Evolutionary conservation across 2,797 vertebrate genomes (phyloP).

Genomic region (Phylloscopus collybita): DNA sequence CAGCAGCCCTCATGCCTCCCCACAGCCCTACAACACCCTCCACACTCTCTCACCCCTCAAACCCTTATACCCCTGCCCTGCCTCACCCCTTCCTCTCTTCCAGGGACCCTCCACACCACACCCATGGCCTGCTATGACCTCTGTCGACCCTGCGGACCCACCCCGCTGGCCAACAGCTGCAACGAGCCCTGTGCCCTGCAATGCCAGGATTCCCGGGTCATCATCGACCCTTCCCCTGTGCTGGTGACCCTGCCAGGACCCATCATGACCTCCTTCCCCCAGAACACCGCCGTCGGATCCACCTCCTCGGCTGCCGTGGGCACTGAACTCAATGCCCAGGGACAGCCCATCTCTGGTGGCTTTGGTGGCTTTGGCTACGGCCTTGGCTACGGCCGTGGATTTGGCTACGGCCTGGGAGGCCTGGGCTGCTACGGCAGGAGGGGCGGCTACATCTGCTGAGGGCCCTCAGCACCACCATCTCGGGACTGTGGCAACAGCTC

Average conservation of each 20-base stretch:
- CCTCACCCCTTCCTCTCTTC: not conserved
- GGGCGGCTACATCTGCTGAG: not conserved
- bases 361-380: not conserved
- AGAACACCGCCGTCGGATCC: too few species aligned
- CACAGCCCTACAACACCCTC: not conserved
- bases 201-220: not conserved
- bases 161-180: not conserved
- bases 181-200: not conserved
- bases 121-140: not conserved
- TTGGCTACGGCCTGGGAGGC: too few species aligned
- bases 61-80: not conserved
- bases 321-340: too few species aligned
- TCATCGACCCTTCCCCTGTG: not conserved
- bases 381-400: not conserved
- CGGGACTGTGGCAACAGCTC: fast-evolving
- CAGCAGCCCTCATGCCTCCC: not conserved
- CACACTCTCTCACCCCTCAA: too few species aligned
- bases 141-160: not conserved
- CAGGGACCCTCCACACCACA: not conserved
- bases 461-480: fast-evolving
- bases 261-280: too few species aligned
- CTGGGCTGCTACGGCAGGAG: not conserved
- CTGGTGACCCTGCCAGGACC: too few species aligned
- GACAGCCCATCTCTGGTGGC: too few species aligned
- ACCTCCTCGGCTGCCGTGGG: too few species aligned